A percentile compares a stretch with the other conserved stretches of the same genome.
These are phyloP conservation scores for Aurelia coerulea DNA, from an alignment of 30 jellyfish, hydroid and myxozoan species.

Conservation along the genomic window DNA sequence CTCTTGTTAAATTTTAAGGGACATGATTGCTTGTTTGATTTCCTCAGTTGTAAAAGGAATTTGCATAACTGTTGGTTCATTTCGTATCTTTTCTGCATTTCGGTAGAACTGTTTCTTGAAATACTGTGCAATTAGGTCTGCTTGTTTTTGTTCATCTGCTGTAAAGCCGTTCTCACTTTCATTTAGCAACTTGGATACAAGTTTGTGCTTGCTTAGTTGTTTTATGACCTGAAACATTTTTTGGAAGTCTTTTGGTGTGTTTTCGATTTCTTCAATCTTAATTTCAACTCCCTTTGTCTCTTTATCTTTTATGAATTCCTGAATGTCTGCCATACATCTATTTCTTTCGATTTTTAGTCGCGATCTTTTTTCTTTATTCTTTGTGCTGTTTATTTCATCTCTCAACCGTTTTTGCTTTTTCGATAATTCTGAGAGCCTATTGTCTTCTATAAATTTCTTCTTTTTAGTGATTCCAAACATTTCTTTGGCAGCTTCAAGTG, in stretches of 20 bases:
- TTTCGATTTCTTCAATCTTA: constrained; percentile 19
- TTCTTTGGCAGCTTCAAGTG: constrained; percentile 17
- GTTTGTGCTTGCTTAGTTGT: constrained; percentile 6
- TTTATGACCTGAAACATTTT: constrained; percentile 7
- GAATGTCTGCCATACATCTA: neutral
- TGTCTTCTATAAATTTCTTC: constrained; percentile 2
- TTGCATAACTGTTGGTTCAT: constrained; percentile 39
- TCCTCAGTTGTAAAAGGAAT: constrained; percentile 29
- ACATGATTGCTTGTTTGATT: constrained; percentile 4
- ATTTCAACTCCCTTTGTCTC: neutral
- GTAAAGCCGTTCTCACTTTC: constrained; percentile 22
- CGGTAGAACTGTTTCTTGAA: constrained; percentile 33
- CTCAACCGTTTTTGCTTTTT: constrained; percentile 3
- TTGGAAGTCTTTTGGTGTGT: constrained; percentile 14
- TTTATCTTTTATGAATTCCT: constrained; percentile 6
- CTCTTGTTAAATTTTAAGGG: constrained; percentile 8
- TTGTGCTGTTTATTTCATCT: constrained; percentile 11
- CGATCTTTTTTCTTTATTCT: constrained; percentile 6
- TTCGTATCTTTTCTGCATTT: constrained; percentile 15
- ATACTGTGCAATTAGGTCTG: constrained; percentile 14
- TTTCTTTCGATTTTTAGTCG: neutral
- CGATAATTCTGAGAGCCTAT: constrained; percentile 18
- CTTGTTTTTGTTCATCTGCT: constrained; percentile 27
- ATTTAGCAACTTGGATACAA: constrained; percentile 3
- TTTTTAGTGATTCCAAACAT: constrained; percentile 16